A percentile compares a stretch with the other conserved stretches of the same genome.
Evolutionary conservation across 2,797 vertebrate genomes (phyloP).

Genomic region (Danionella dracula): DNA sequence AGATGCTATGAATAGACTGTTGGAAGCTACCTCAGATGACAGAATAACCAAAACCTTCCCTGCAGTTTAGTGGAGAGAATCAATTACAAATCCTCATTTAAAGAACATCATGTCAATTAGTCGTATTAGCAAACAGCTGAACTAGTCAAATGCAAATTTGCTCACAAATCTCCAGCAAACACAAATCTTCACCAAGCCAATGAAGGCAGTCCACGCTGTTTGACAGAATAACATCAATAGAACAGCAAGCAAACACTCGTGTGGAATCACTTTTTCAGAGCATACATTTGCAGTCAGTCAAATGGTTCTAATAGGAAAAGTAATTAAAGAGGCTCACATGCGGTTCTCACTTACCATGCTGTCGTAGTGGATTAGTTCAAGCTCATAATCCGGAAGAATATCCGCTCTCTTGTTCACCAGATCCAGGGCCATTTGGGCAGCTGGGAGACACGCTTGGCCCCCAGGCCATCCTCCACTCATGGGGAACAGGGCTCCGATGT

Average conservation of each 20-base stretch:
- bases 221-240: constrained; percentile 24
- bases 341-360: constrained; percentile 76
- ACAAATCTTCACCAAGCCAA: constrained; percentile 5
- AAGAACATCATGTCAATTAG: constrained; percentile 28
- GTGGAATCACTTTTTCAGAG: neutral
- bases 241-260: constrained; percentile 23
- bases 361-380: constrained; percentile 86
- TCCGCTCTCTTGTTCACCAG: constrained; percentile 84
- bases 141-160: constrained; percentile 33
- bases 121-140: constrained; percentile 24
- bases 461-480: constrained; percentile 93
- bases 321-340: constrained; percentile 6
- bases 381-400: constrained; percentile 87
- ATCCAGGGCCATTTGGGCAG: constrained; percentile 86
- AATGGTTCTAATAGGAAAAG: constrained; percentile 10
- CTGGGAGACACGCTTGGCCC: constrained; percentile 85
- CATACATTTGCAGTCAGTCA: neutral
- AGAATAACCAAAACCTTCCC: neutral
- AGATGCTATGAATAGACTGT: constrained; percentile 19
- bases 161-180: constrained; percentile 11
- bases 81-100: constrained; percentile 31
- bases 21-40: constrained; percentile 15
- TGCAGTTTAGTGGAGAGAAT: constrained; percentile 10
- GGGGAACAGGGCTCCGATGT: constrained; percentile 90
- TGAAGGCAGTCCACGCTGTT: neutral